These are phyloP conservation scores for Pachyrhynchus sulphureomaculatus DNA, from an alignment of 1,140 invertebrate species.

Conservation along the genomic window DNA sequence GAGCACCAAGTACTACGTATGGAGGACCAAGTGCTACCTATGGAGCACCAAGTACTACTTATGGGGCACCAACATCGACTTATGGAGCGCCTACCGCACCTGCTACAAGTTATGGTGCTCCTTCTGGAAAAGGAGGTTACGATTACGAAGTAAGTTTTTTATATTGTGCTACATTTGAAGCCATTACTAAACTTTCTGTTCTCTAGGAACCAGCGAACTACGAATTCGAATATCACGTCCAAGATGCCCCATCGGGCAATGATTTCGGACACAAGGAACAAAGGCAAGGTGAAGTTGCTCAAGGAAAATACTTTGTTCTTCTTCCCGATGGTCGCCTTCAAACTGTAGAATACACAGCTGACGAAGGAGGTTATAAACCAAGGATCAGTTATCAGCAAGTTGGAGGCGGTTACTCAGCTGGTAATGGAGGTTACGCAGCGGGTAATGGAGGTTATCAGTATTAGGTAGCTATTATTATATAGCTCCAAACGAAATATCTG, in stretches of 20 bases:
- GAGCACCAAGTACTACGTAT: conserved; percentile 2
- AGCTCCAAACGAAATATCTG: too few relatives aligned
- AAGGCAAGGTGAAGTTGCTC: conserved; percentile 64
- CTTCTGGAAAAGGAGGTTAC: conserved; percentile 31
- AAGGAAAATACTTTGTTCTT: conserved; percentile 71
- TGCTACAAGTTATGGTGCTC: neutral
- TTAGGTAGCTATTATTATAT: neutral
- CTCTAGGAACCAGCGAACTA: conserved; percentile 69
- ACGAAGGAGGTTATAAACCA: conserved; percentile 74
- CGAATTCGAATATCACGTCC: conserved; percentile 72
- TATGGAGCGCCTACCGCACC: conserved; percentile 1
- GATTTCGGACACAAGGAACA: conserved; percentile 73
- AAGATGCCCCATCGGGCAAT: conserved; percentile 67
- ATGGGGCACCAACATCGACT: neutral
- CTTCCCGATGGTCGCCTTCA: conserved; percentile 76
- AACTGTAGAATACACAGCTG: conserved; percentile 75
- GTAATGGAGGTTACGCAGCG: conserved; percentile 43
- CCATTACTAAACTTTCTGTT: too few relatives aligned
- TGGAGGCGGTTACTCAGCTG: conserved; percentile 54
- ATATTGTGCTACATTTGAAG: too few relatives aligned
- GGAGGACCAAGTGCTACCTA: neutral
- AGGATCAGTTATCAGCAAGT: conserved; percentile 71
- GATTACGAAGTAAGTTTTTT: too few relatives aligned
- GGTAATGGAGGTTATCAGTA: conserved; percentile 38
- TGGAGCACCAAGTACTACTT: conserved; percentile 1